These are phyloP conservation scores for Diachrysia chrysitis DNA, from an alignment of 2,888 invertebrate species.

Conservation along the genomic window DNA sequence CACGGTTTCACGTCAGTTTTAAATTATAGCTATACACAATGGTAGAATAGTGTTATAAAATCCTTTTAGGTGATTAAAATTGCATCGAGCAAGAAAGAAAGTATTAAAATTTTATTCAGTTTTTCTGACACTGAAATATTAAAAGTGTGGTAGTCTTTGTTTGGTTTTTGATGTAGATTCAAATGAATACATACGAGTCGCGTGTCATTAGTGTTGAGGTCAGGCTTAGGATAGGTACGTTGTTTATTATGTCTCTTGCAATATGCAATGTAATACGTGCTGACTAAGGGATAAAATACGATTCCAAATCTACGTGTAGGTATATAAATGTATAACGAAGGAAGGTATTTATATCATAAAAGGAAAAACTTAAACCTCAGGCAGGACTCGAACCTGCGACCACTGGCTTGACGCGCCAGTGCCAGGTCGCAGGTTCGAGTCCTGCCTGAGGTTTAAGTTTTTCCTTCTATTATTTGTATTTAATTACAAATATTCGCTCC, in stretches of 20 bases:
- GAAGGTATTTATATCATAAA: too few species aligned
- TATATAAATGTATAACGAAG: too few species aligned
- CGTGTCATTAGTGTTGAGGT: not conserved
- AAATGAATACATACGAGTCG: not conserved
- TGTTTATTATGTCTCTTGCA: not conserved
- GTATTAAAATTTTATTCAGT: not conserved
- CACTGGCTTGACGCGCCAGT: too few species aligned
- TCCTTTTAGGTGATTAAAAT: slow-evolving; percentile 4
- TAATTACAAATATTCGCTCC: too few species aligned
- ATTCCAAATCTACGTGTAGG: not conserved
- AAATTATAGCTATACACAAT: not conserved
- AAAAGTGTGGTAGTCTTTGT: not conserved
- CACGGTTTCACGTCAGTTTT: slow-evolving; percentile 1
- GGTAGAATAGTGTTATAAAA: not conserved
- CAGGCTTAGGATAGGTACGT: not conserved
- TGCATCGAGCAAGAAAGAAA: not conserved
- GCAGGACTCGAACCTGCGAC: too few species aligned
- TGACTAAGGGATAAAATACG: not conserved
- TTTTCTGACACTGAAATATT: not conserved
- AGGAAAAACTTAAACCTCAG: too few species aligned
- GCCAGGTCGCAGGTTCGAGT: too few species aligned
- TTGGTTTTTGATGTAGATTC: not conserved
- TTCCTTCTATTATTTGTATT: too few species aligned
- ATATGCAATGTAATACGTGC: too few species aligned
- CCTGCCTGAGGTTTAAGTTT: too few species aligned